These are phyloP conservation scores for Chamaetylas fuelleborni DNA, from an alignment of 2,113 vertebrate species.

Conservation along the genomic window DNA sequence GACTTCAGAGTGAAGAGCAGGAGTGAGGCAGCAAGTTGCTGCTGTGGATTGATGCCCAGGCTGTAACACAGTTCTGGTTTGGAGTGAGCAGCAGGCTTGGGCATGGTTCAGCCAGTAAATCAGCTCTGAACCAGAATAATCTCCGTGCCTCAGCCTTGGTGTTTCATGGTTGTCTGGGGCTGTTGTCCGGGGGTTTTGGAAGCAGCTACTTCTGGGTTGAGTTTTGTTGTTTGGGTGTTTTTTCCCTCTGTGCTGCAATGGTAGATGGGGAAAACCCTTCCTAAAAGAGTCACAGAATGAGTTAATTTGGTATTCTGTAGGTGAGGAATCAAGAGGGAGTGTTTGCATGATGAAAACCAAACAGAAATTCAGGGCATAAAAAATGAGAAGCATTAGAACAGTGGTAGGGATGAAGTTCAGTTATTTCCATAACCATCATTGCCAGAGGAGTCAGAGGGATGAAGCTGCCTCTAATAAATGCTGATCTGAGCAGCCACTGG, in stretches of 20 bases:
- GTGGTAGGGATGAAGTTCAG: neutral
- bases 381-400: constrained; percentile 2
- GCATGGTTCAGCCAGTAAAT: neutral
- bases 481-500: neutral
- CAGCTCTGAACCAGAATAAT: neutral
- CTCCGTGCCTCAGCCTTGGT: accelerated
- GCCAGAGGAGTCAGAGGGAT: neutral
- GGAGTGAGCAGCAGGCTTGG: neutral
- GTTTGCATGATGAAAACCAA: neutral
- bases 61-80: neutral
- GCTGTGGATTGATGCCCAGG: neutral
- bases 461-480: neutral
- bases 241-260: neutral
- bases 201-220: neutral
- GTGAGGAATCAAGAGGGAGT: neutral
- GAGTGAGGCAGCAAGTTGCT: neutral
- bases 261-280: neutral
- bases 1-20: neutral
- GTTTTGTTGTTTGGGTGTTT: neutral
- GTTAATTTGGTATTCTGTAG: neutral
- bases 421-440: neutral
- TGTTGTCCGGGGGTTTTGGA: neutral
- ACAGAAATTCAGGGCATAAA: neutral
- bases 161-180: neutral
- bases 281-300: neutral